A percentile compares a stretch with the other conserved stretches of the same genome.
phyloP scores from a whole-genome alignment of 1,140 invertebrate species.

The Drosophila miranda region DNA sequence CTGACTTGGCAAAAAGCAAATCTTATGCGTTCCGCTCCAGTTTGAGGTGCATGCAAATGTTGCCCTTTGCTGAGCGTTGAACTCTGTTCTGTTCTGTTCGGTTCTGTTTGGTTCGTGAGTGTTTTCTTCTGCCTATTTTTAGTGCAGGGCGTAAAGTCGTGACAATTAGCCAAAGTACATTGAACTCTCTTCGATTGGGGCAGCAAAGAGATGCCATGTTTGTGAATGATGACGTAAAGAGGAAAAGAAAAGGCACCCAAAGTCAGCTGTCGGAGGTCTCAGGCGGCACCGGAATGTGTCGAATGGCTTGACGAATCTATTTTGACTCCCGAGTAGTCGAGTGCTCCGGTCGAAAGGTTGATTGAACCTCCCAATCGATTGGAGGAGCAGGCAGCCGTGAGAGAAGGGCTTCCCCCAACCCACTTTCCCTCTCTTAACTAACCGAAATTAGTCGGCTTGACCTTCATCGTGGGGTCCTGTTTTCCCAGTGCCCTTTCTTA shows the following conservation, averaged over 20 bases:
- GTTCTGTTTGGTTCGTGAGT: slow-evolving; percentile 1
- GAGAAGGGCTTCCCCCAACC: not conserved
- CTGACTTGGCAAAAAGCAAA: slow-evolving; percentile 49
- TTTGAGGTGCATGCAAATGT: slow-evolving; percentile 43
- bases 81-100: slow-evolving; percentile 17
- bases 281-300: slow-evolving; percentile 39
- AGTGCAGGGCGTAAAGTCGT: slow-evolving; percentile 31
- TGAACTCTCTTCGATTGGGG: slow-evolving; percentile 64
- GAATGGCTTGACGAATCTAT: slow-evolving; percentile 64
- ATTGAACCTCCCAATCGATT: slow-evolving; percentile 75
- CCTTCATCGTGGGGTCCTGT: slow-evolving; percentile 45
- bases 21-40: slow-evolving; percentile 38
- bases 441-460: slow-evolving; percentile 68
- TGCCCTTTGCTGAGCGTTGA: slow-evolving; percentile 44
- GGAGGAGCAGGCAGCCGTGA: not conserved
- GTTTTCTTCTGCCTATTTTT: slow-evolving; percentile 49
- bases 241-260: slow-evolving; percentile 4
- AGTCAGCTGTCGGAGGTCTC: slow-evolving; percentile 61
- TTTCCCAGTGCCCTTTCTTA: slow-evolving; percentile 9
- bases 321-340: slow-evolving; percentile 33
- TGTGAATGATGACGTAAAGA: slow-evolving; percentile 48
- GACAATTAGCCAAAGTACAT: slow-evolving; percentile 71
- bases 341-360: slow-evolving; percentile 53
- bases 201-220: slow-evolving; percentile 23
- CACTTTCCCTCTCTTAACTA: slow-evolving; percentile 38